Base-by-base conservation (phyloP, 1,140 invertebrate species). In the Sarcophaga peregrina region DNA sequence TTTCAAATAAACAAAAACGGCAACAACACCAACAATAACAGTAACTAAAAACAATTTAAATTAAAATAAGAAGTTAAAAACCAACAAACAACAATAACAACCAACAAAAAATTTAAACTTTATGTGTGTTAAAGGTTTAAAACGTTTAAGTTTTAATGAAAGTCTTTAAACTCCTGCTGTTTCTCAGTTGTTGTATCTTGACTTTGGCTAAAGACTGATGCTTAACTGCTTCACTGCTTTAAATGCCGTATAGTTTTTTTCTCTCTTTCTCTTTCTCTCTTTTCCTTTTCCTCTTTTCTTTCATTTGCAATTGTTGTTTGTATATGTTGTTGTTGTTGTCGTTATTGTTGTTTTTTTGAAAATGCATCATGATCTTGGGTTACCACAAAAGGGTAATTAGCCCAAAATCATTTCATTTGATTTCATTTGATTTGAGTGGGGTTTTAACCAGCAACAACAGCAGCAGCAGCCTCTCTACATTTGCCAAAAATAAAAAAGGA, bases 341-440 rank as follows among this genome's bases (percentile, higher is more conserved):
- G 4, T 17, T n/a, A 15, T n/a, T 62, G 62, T 9, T 25, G 17
- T 17, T 72, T 5, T 10, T 46, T 8, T 52, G n/a, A 11, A n/a
- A 50, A 20, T 78, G 47, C 75, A 50, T 78, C 75, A 78, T 78
- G 75, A 78, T 78, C 75, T 78, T 78, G 37, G 75, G n/a, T 78
- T 78, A 50, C 75, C 75, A 78, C 75, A 78, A 78, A 78, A 78
- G 75, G 75, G 75, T 78, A 78, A 78, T 78, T 78, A 78, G 75
- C 47, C 62, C 62, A 68, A 68, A 68, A 68, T 68, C 62, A 68
- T 68, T 68, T 68, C 62, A 68, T 68, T 68, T 68, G 62, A 58
- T 58, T 58, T 13, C 54, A 58, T 58, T 58, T 13, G 54, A 68
- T 68, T 68, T 20, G 62, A 68, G 62, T 68, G 62, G 62, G 62